A percentile compares a stretch with the other conserved stretches of the same genome.
phyloP scores from a whole-genome alignment of 2,888 invertebrate species.

The Seira musarum region DNA sequence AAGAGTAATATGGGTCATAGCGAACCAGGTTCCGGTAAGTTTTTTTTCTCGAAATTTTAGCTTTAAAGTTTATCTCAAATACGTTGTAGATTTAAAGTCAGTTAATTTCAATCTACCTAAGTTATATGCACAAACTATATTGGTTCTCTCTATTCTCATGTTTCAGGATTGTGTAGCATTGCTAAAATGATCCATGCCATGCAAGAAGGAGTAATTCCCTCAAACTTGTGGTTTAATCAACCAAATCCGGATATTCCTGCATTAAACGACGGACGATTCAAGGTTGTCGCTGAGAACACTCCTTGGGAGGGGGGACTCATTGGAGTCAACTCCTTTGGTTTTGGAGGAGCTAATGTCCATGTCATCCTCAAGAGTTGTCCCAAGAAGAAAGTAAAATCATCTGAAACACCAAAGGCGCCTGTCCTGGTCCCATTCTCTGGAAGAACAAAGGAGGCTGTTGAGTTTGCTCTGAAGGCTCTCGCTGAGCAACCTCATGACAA shows the following conservation, averaged over 20 bases:
- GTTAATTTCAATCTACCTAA: too few relatives aligned
- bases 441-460: slow-evolving; percentile 83
- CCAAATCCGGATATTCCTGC: slow-evolving; percentile 95
- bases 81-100: too few relatives aligned
- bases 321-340: slow-evolving; percentile 97
- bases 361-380: slow-evolving; percentile 86
- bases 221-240: slow-evolving; percentile 88
- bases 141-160: too few relatives aligned
- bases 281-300: slow-evolving; percentile 88
- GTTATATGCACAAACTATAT: too few relatives aligned
- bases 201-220: slow-evolving; percentile 91
- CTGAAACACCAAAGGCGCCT: slow-evolving; percentile 71
- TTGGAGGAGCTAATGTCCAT: slow-evolving; percentile 98
- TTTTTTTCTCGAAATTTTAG: background rate
- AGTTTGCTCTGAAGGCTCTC: slow-evolving; percentile 59
- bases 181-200: slow-evolving; percentile 94
- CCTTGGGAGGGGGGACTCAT: slow-evolving; percentile 93
- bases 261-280: slow-evolving; percentile 89
- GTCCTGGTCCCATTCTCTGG: slow-evolving; percentile 85
- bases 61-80: slow-evolving; percentile 4
- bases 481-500: slow-evolving; percentile 76
- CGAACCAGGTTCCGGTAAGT: slow-evolving; percentile 84
- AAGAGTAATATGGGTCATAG: slow-evolving; percentile 99
- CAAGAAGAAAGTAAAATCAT: slow-evolving; percentile 74
- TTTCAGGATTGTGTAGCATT: slow-evolving; percentile 85